A percentile compares a stretch with the other conserved stretches of the same genome.
These are phyloP conservation scores for Caenorhabditis wallacei DNA, from an alignment of 2,888 invertebrate species.

Conservation along the genomic window DNA sequence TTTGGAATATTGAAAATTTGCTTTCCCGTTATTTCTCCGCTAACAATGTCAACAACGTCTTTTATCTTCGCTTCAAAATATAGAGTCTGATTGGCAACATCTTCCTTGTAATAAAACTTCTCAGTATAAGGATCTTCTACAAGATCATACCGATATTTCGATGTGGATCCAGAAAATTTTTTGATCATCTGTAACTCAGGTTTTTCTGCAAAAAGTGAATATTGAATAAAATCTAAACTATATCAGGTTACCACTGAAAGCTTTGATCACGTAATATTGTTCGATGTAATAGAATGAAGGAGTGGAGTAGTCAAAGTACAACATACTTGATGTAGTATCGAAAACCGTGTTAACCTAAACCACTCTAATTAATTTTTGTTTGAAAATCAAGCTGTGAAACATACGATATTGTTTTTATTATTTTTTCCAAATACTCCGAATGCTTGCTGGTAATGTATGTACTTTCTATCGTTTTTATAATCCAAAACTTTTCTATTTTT, in stretches of 20 bases:
- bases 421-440: no score
- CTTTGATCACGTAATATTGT: neutral
- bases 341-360: neutral
- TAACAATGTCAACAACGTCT: neutral
- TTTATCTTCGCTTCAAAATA: constrained; percentile 21
- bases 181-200: neutral
- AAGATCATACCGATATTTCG: constrained; percentile 8
- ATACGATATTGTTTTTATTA: no score
- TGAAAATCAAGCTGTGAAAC: no score
- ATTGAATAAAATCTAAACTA: neutral
- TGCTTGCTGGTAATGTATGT: no score
- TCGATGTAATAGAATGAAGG: neutral
- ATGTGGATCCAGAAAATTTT: neutral
- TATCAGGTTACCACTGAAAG: neutral
- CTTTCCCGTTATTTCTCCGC: neutral
- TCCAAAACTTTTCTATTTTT: no score
- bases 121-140: constrained; percentile 35
- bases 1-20: neutral
- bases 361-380: no score
- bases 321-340: constrained; percentile 1
- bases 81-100: neutral
- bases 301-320: constrained; percentile 4
- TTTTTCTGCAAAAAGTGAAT: neutral
- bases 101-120: constrained; percentile 43
- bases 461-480: no score